phyloP scores from a whole-genome alignment of 2,888 invertebrate species.

The Anorthoa munda region DNA sequence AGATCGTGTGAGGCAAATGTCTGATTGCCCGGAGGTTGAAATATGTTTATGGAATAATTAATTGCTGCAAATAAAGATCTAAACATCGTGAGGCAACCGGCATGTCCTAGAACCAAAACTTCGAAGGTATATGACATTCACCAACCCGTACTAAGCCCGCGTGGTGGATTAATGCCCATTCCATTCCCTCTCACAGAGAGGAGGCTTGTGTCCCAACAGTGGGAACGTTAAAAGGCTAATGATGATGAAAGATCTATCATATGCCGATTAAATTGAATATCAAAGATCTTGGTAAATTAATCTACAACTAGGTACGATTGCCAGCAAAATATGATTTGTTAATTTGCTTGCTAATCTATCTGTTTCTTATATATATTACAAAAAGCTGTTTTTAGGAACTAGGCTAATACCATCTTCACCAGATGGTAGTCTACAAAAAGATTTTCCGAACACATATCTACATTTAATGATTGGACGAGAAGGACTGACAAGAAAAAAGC shows the following conservation, averaged over 20 bases:
- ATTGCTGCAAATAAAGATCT: background rate
- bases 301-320: background rate
- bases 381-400: no score
- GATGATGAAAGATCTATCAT: no score
- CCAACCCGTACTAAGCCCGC: no score
- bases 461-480: background rate
- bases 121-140: no score
- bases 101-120: no score
- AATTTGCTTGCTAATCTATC: background rate
- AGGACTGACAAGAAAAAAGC: background rate
- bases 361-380: background rate
- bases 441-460: background rate
- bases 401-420: no score
- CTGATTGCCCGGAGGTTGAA: background rate
- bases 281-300: background rate
- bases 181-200: no score
- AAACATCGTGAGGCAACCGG: no score
- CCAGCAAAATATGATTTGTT: background rate
- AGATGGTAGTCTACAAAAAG: background rate
- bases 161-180: no score
- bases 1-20: conserved; percentile 29
- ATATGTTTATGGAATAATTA: background rate
- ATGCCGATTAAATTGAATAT: no score
- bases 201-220: no score
- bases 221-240: no score